Base-by-base conservation (phyloP, 37 sponge, comb jelly and placozoan genomes). In the Dysidea cf. avara region DNA sequence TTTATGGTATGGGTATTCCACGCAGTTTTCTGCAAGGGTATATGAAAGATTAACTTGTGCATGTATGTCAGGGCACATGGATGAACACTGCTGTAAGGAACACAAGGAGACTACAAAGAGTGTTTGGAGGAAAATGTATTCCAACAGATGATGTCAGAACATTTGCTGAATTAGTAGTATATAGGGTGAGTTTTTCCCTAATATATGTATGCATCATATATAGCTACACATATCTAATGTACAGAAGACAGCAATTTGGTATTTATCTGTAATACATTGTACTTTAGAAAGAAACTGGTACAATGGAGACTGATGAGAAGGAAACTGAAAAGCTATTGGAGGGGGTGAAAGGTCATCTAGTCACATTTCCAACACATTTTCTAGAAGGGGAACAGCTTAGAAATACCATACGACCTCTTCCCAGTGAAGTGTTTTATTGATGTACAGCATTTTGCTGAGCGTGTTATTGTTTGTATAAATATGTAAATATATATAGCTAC, bases 81-180 rank as follows among this genome's bases (percentile, higher is more conserved):
- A 56, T 59, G 49, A 48, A 61, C 20, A 67, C 61, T 38, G 83
- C 83, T 21, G 22, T 29, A 2, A 74, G 33, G 4, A 82, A 82
- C 61, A 59, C 51, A n/a, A 26, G 50, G 1, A 24, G 73, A 20
- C 46, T 43, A 43, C 46, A 43, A 43, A 5, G 46, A 43, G 75
- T 82, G 18, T 74, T 82, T 82, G 83, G 83, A 37, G 83, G 83
- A 12, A 43, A 58, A 33, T 74, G 46, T 29, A 46, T 82, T 24
- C 83, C 83, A 58, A 74, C 83, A 58, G 86, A 85, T 28, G 48
- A 57, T 30, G 80, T 72, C 20, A 64, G 32, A 2, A 64, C 24
- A 9, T 85, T 66, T 54, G 18, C 17, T 22, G 68, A 62, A 1
- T 66, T 78, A 9, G 35, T 59, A 22, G 31, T 14, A 20, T 64